A percentile compares a stretch with the other conserved stretches of the same genome.
phyloP scores from a whole-genome alignment of 1,140 invertebrate genomes.

The Rhyacophila brunnea region DNA sequence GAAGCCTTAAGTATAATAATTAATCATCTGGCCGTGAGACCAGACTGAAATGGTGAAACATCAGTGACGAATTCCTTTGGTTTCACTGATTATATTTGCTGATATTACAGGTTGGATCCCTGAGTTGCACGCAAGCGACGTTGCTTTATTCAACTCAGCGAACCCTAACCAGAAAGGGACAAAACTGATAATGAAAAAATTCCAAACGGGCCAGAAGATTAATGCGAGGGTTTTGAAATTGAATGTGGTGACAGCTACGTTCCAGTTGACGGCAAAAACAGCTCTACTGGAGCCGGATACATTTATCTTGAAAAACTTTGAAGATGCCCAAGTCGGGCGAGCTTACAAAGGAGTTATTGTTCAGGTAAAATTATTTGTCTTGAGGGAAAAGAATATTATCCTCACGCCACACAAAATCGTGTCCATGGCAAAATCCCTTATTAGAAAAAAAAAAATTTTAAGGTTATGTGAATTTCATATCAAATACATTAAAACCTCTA shows the following conservation, averaged over 20 bases:
- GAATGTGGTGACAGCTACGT: conserved; percentile 40
- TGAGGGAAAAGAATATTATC: too few species aligned
- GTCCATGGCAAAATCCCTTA: too few species aligned
- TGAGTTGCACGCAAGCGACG: conserved; percentile 38
- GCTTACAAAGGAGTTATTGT: conserved; percentile 59
- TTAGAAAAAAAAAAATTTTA: too few species aligned
- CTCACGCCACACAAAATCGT: too few species aligned
- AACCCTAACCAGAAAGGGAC: conserved; percentile 38
- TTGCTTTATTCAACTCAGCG: conserved; percentile 22
- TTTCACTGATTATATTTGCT: too few species aligned
- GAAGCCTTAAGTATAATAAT: too few species aligned
- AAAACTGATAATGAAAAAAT: conserved; percentile 38
- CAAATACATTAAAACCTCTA: too few species aligned
- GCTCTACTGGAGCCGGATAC: conserved; percentile 54
- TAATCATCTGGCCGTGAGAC: too few species aligned
- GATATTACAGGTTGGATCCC: conserved; percentile 31
- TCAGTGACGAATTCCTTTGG: too few species aligned
- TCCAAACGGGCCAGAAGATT: conserved; percentile 50
- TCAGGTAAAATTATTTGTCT: conserved; percentile 39
- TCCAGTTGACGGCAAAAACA: conserved; percentile 59
- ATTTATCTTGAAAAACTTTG: conserved; percentile 48
- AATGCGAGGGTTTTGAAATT: conserved; percentile 54
- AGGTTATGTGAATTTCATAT: too few species aligned
- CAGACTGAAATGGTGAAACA: too few species aligned
- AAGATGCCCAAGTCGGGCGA: conserved; percentile 51